A percentile compares a stretch with the other conserved stretches of the same genome.
phyloP scores from a whole-genome alignment of 2,888 invertebrate species.

The Caenorhabditis wallacei region DNA sequence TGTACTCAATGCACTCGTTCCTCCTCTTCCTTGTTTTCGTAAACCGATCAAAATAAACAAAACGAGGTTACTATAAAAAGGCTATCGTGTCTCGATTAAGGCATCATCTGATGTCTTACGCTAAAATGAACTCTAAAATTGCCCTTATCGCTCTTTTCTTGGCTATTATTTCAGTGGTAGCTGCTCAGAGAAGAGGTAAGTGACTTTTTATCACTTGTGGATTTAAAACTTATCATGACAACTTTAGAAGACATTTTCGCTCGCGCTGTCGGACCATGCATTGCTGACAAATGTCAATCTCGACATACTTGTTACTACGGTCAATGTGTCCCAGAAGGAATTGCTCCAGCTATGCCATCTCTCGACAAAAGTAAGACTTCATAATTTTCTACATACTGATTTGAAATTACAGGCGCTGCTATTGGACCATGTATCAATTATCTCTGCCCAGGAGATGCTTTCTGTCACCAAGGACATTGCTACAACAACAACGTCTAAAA shows the following conservation, averaged over 20 bases:
- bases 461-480: constrained; percentile 70
- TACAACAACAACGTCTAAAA: constrained; percentile 43
- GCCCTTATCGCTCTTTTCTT: constrained; percentile 32
- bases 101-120: background rate
- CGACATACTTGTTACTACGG: constrained; percentile 71
- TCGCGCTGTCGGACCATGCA: constrained; percentile 73
- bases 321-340: constrained; percentile 70
- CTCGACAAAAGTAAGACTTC: constrained; percentile 61
- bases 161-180: constrained; percentile 39
- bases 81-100: constrained; percentile 15
- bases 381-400: background rate
- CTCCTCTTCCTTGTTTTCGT: constrained; percentile 63
- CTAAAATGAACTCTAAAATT: constrained; percentile 46
- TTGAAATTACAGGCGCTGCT: no score
- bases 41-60: constrained; percentile 62
- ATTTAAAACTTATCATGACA: background rate
- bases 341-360: constrained; percentile 69
- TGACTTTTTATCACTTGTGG: background rate
- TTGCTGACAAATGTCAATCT: constrained; percentile 68
- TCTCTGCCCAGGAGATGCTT: constrained; percentile 66
- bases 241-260: constrained; percentile 68
- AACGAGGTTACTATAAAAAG: constrained; percentile 42
- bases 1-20: constrained; percentile 59
- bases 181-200: constrained; percentile 48
- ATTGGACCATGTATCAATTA: constrained; percentile 68